phyloP scores from a whole-genome alignment of 2,113 vertebrate species.

The Scytalopus superciliaris region DNA sequence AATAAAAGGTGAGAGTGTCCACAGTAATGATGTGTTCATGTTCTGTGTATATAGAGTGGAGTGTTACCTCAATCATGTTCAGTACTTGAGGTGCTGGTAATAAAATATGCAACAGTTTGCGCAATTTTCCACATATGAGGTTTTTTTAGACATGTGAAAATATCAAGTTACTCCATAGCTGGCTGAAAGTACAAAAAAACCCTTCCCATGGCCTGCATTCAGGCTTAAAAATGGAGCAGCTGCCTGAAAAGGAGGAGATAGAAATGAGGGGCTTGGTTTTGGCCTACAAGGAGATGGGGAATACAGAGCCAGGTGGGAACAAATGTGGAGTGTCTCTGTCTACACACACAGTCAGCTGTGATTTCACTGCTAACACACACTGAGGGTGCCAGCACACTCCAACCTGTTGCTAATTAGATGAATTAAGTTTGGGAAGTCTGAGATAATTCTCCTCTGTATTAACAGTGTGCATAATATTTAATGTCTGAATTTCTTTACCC shows the following conservation, averaged over 20 bases:
- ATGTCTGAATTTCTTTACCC: neutral
- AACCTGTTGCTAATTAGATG: neutral
- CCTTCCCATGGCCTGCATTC: neutral
- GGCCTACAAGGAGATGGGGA: neutral
- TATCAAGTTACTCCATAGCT: neutral
- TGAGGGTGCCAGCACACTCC: neutral
- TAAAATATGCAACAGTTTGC: neutral
- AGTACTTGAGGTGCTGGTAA: neutral
- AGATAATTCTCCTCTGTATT: neutral
- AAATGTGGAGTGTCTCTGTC: neutral
- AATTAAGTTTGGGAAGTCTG: neutral
- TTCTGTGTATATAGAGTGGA: neutral
- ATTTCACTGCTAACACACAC: neutral
- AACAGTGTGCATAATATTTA: neutral
- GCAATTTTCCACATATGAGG: neutral
- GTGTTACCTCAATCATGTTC: neutral
- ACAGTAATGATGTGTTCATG: neutral
- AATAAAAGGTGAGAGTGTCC: neutral
- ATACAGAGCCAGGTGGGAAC: neutral
- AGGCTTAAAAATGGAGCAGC: neutral
- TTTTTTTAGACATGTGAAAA: neutral
- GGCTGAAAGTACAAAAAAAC: neutral
- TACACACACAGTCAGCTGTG: neutral
- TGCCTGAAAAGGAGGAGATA: neutral
- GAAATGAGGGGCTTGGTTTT: neutral